Conservation (phyloP, 2,113 vertebrate species). For the Andinoacara biseriatus region DNA sequence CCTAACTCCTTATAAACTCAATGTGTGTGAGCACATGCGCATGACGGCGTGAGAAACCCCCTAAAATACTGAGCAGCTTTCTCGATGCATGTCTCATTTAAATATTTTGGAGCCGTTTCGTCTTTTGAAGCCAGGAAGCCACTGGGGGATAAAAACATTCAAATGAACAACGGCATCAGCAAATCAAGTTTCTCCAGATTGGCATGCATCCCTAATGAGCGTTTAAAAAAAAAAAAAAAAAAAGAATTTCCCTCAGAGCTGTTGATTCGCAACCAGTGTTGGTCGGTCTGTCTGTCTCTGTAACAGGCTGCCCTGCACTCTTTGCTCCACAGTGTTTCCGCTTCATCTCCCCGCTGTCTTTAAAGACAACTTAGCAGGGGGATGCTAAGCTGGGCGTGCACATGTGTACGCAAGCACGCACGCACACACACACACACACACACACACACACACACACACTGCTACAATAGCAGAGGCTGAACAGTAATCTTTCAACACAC, state of each 20-base stretch:
- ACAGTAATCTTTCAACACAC: slow-evolving; percentile 62
- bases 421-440: background rate
- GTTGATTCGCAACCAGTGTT: slow-evolving; percentile 61
- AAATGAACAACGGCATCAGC: slow-evolving; percentile 72
- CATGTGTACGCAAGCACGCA: background rate
- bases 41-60: slow-evolving; percentile 4
- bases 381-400: slow-evolving; percentile 53
- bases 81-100: slow-evolving; percentile 43
- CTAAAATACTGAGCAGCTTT: slow-evolving; percentile 15
- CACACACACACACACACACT: slow-evolving; percentile 2
- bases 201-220: slow-evolving; percentile 74
- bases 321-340: slow-evolving; percentile 63
- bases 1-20: slow-evolving; percentile 9
- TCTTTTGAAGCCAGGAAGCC: slow-evolving; percentile 56
- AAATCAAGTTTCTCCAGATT: slow-evolving; percentile 70
- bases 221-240: slow-evolving; percentile 19
- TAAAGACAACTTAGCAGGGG: slow-evolving; percentile 75
- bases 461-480: slow-evolving; percentile 9
- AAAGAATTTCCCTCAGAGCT: slow-evolving; percentile 55
- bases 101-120: slow-evolving; percentile 47
- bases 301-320: slow-evolving; percentile 69
- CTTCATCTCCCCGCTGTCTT: slow-evolving; percentile 72
- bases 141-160: slow-evolving; percentile 52
- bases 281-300: slow-evolving; percentile 51
- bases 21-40: slow-evolving; percentile 4